Evolutionary conservation across 2,888 invertebrate genomes (phyloP), one percentile per base, ranked within the genome.

Genomic region (Nemurella pictetii): DNA sequence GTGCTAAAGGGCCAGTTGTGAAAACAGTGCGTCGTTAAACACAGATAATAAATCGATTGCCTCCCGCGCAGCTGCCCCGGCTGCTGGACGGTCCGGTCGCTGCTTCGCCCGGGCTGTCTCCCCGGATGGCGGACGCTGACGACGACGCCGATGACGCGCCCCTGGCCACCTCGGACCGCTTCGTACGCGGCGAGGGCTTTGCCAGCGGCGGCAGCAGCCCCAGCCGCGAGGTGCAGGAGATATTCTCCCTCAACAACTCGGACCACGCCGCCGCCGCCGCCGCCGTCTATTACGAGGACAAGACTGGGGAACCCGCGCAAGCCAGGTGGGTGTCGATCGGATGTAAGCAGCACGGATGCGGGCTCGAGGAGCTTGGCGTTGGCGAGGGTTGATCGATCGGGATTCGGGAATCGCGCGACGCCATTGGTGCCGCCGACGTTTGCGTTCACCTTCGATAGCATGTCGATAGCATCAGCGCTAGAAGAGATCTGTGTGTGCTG

Each of bases 181-280:
- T 78, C 28, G 29, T 72, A 4, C 82, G 85, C n/a, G 85, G 85
- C 20, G 90, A 90, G 87, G 92, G 92, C 88, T 91, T 93, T 87
- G 93, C 94, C 0, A 96, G 96, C 83, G 96, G 95, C n/a, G 96
- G 96, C 20, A 97, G 97, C 86, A 97, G 96, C 89, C 97, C 97
- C 4, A 97, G 97, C 88, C 92, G 96, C 28, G 97, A 98, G 91
- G 97, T 97, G 28, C 95, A 96, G 89, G 95, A 97, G 91, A 97
- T 97, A 87, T 92, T 97, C 89, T 94, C 95, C 4, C 92, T 85
- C 15, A 83, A 84, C 32, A 73, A 35, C 7, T 80, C 83, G 80
- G 85, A 83, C 0, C 81, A 30, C 30, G 72, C 28, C 26, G 82
- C 82, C 83, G 84, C 25, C 83, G 84, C 25, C 9, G 9, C 55